Evolutionary conservation across 2,888 invertebrate species (phyloP), one percentile per base, ranked within the genome.

Genomic region (Tenthredo distinguenda): DNA sequence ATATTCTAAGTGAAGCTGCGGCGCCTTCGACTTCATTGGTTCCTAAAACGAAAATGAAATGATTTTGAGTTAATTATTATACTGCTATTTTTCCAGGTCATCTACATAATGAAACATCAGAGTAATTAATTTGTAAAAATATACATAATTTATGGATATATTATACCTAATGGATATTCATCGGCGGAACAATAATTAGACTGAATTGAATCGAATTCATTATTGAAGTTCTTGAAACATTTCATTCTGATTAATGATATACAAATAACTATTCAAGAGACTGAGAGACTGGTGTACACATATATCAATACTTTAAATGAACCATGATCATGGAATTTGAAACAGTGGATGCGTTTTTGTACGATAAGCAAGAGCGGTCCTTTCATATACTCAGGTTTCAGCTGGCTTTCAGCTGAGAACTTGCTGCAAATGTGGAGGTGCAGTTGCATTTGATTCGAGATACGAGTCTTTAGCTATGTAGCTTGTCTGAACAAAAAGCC

Each of bases 21-120:
- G 99, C 93, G 99, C 99, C 96, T 99, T 99, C 91, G 99, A 99
- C 95, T 99, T 99, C 99, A 99, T 99, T 92, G 99, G 99, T 96
- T 99, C 99, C 96, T 96, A 90, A 58, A 93, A 93, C 85, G 87
- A 87, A 87, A 84, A 85, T 47, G 82, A 87, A 79, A 86, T 74
- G 74, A 85, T 37, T 82, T 86, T 47, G 12, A 58, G 21, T 68
- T 40, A 72, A 79, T 40, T 10, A 86, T 47, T 7, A 84, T 71
- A 37, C 21, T 10, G 15, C n/a, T 1, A 37, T 34, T 65, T 10
- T 43, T 18, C 62, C 31, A 21, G 84, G 40, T 58, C 9, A 55
- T 31, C 34, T 43, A 40, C 26, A 26, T 37, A 62, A 77, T 55
- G 31, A 31, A 77, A 31, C 18, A 50, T 7, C n/a, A 0, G 12